Base-by-base conservation (phyloP, 2,113 vertebrate genomes). In the Channa maculata region DNA sequence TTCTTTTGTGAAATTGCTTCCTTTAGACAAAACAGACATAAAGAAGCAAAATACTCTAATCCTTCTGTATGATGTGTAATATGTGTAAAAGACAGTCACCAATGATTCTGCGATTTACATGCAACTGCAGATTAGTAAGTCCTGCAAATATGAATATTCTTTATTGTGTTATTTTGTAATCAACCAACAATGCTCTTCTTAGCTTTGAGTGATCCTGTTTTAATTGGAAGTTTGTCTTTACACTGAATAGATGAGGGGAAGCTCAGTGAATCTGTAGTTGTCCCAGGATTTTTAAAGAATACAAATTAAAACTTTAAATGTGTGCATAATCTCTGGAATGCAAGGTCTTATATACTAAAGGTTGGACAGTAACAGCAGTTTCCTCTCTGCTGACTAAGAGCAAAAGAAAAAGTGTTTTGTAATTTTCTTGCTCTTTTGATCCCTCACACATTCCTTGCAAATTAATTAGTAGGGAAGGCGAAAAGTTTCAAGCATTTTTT, bases 61-160 rank as follows among this genome's bases (percentile, higher is more conserved):
- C 24, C 24, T 24, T 24, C 24, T 24, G 24, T 24, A 24, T 24
- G 24, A 24, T 24, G 24, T 63, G 13, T 51, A 37, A 14, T 44
- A 71, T 75, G 39, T 73, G 2, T 48, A 39, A 52, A 77, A 83
- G 39, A 53, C 15, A 57, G 15, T 70, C 39, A 67, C 37, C n/a
- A 75, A 87, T 3, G 65, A 82, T 71, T 80, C 65, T 68, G 13
- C 49, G 58, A 79, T 83, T 88, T 83, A 77, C 65, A 79, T 43
- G 65, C 73, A 36, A 57, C 45, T 60, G 63, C 68, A 87, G 89
- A 89, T 90, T 90, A 90, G 72, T 66, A 11, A 90, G 91, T 91
- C 87, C 88, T 62, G 55, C 83, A 48, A 75, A 86, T 70, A 87
- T 75, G 84, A 74, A 3, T 86, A 79, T 77, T n/a, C 48, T 82